These are phyloP conservation scores for Australoheros scitulus DNA, from an alignment of 2,113 vertebrate genomes.

Conservation along the genomic window DNA sequence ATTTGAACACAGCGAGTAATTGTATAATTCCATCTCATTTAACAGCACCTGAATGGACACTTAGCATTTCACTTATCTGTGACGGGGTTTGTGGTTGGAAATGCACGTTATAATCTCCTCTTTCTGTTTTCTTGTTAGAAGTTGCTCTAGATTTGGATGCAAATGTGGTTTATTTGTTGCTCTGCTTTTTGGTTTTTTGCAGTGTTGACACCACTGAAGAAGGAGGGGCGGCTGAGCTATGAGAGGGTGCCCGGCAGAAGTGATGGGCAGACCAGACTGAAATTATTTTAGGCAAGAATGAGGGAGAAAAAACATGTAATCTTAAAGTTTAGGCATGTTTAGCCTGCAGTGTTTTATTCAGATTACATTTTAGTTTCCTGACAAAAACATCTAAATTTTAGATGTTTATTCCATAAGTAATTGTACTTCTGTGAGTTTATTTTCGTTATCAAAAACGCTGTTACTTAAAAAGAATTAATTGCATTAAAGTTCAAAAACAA, in stretches of 20 bases:
- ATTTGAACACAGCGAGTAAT: no score
- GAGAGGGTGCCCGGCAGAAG: slow-evolving; percentile 89
- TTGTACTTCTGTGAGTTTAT: neutral
- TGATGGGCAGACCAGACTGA: slow-evolving; percentile 93
- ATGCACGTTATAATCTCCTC: neutral
- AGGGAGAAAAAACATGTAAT: neutral
- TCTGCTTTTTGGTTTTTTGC: neutral
- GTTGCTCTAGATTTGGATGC: rapidly evolving
- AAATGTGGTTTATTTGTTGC: neutral
- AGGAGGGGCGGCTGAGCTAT: slow-evolving; percentile 80
- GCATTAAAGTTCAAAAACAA: neutral
- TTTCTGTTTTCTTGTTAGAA: neutral
- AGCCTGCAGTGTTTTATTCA: neutral
- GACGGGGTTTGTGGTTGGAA: neutral
- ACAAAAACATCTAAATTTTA: neutral
- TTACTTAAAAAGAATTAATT: neutral
- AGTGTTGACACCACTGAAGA: slow-evolving; percentile 80
- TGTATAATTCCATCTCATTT: no score
- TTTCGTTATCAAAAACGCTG: neutral
- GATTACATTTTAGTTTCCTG: neutral
- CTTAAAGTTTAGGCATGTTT: neutral
- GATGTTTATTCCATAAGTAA: neutral
- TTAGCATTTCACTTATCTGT: no score
- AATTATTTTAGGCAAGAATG: slow-evolving; percentile 78
- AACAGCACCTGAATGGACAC: neutral